Percentiles rank a stretch among this genome's conserved stretches.
phyloP scores from a whole-genome alignment of 2,113 vertebrate species.

The Himantopus leucocephalus region DNA sequence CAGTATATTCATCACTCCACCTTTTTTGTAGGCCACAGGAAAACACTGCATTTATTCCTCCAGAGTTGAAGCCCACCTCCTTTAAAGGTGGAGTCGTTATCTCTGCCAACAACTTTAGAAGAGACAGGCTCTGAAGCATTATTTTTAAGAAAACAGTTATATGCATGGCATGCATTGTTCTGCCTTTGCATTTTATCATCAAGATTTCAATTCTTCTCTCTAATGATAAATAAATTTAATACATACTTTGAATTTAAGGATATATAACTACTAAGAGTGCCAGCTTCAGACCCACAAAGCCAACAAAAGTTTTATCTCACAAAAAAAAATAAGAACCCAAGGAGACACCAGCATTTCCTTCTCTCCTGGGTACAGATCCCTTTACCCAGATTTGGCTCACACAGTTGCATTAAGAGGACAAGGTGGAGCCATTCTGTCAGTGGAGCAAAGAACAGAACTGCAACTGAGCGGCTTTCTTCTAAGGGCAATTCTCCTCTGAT shows the following conservation, averaged over 20 bases:
- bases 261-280: background rate
- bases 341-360: background rate
- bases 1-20: background rate
- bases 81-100: background rate
- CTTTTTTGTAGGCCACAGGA: background rate
- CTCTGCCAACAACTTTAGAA: background rate
- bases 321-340: background rate
- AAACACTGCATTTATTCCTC: background rate
- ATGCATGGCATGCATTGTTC: accelerated
- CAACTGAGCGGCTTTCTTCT: background rate
- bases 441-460: background rate
- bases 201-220: background rate
- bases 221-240: background rate
- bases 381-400: background rate
- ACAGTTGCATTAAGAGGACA: background rate
- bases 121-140: background rate
- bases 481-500: background rate
- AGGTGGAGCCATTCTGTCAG: background rate
- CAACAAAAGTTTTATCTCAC: background rate
- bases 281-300: background rate
- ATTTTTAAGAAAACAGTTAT: background rate
- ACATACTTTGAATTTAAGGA: background rate
- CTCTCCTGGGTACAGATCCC: background rate
- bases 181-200: background rate
- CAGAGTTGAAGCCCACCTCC: background rate